Evolutionary conservation across 1,140 invertebrate species (phyloP).

Genomic region (Eumeta japonica): DNA sequence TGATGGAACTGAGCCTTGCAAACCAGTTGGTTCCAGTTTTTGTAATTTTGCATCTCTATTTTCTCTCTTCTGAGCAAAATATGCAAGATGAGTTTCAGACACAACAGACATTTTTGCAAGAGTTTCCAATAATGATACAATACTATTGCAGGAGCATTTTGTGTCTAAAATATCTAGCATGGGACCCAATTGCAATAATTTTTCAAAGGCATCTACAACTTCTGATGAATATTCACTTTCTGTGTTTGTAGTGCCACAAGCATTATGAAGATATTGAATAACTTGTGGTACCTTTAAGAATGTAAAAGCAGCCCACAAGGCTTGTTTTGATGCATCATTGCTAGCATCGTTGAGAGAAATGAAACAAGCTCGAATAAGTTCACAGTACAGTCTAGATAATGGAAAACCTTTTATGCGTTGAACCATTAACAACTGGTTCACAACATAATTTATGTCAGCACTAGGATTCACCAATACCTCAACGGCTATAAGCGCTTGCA

Average conservation of each 20-base stretch:
- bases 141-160: slow-evolving; percentile 82
- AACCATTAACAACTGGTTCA: slow-evolving; percentile 78
- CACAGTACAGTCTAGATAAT: slow-evolving; percentile 75
- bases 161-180: slow-evolving; percentile 86
- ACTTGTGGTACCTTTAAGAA: slow-evolving; percentile 87
- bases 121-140: slow-evolving; percentile 81
- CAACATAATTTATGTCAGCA: slow-evolving; percentile 73
- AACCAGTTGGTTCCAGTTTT: slow-evolving; percentile 64
- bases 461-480: slow-evolving; percentile 74
- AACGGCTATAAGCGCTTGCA: slow-evolving; percentile 73
- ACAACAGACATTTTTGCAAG: slow-evolving; percentile 78
- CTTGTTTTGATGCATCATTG: slow-evolving; percentile 70
- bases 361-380: slow-evolving; percentile 85
- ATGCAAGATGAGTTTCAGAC: slow-evolving; percentile 72
- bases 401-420: slow-evolving; percentile 77
- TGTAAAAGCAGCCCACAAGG: slow-evolving; percentile 90
- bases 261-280: slow-evolving; percentile 67
- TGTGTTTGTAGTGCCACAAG: slow-evolving; percentile 55
- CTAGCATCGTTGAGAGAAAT: slow-evolving; percentile 82
- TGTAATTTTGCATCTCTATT: slow-evolving; percentile 55
- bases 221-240: slow-evolving; percentile 69
- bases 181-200: slow-evolving; percentile 76
- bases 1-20: slow-evolving; percentile 67
- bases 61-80: slow-evolving; percentile 69
- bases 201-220: slow-evolving; percentile 78